Base-by-base conservation (phyloP, 2,888 invertebrate genomes). In the Ormyrus rosae region DNA sequence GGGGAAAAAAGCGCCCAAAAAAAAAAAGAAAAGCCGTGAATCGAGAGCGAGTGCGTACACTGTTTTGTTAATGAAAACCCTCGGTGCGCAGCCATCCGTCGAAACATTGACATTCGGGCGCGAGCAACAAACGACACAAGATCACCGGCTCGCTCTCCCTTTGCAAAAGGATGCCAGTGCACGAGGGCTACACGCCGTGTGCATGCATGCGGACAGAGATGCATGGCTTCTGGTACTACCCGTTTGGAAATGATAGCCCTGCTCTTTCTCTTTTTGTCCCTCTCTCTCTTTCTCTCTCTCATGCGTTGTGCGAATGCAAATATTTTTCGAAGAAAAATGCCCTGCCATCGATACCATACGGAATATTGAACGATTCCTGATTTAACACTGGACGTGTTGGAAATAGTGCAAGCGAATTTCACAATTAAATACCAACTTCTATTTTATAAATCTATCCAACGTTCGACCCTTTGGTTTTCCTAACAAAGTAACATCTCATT, bases 11-110 rank as follows among this genome's bases (percentile, higher is more conserved):
- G 9, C 50, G 11, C 34, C 45, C 9, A 11, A 69, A 13, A 45
- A 76, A 45, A 69, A 63, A 77, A 50, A 19, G 58, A 74, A 72
- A 68, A 48, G 53, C 71, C 75, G 45, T 61, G 71, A 61, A 70
- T 80, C 75, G 60, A 8, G n/a, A 11, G 7, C 64, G n/a, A 6
- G 6, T 13, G n/a, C 56, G 34, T 34, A 34, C 55, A 50, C 55
- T 64, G 72, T 77, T 80, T 80, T 80, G 80, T 76, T 80, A 72
- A 80, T 80, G 80, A 80, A 80, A 80, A 80, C 76, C 45, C 61
- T 10, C 34, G n/a, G 56, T 34, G 34, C n/a, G 53, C 53, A 7
- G 46, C 13, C 10, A 1, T 5, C 53, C 51, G 13, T 34, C 64
- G 77, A 55, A 72, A 78, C 78, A 79, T 80, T 75, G 75, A 71